Conservation (phyloP, 92 coral and sea anemone species). For the Diadumene lineata region DNA sequence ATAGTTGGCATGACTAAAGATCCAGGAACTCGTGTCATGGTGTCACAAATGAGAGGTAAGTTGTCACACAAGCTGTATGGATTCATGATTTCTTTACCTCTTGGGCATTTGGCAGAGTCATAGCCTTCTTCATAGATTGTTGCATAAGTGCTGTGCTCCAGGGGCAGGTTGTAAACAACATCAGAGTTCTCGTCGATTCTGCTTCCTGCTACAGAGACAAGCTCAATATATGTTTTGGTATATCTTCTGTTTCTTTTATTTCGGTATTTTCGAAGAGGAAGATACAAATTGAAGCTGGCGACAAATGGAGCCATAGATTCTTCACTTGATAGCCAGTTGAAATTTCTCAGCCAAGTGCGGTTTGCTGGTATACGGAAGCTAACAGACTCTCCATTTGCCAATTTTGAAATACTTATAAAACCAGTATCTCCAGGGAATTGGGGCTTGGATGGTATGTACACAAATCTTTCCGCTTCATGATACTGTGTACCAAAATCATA, state of each 20-base stretch:
- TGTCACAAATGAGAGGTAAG: constrained; percentile 49
- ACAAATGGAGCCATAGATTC: constrained; percentile 26
- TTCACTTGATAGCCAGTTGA: constrained; percentile 21
- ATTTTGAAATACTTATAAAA: constrained; percentile 16
- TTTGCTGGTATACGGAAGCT: constrained; percentile 29
- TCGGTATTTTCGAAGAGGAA: constrained; percentile 14
- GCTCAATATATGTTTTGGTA: constrained; percentile 17
- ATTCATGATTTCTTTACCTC: constrained; percentile 29
- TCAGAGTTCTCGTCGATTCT: neutral
- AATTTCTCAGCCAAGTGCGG: constrained; percentile 20
- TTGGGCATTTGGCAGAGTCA: constrained; percentile 5
- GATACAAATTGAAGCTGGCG: constrained; percentile 21
- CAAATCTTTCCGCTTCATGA: constrained; percentile 4
- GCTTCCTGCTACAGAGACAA: constrained; percentile 25
- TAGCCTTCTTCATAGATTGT: constrained; percentile 38
- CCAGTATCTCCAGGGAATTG: constrained; percentile 27
- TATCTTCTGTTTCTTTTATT: neutral
- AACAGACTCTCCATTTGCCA: constrained; percentile 5
- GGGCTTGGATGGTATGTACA: constrained; percentile 27
- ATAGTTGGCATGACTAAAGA: constrained; percentile 46
- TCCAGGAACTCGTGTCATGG: constrained; percentile 25
- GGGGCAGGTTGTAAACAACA: constrained; percentile 20
- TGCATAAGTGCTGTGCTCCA: neutral
- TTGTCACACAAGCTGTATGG: constrained; percentile 54
- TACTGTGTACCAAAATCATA: neutral